Percentiles rank a stretch among this genome's conserved stretches.
phyloP scores from a whole-genome alignment of 2,113 vertebrate genomes.

The Crotalus helleri region DNA sequence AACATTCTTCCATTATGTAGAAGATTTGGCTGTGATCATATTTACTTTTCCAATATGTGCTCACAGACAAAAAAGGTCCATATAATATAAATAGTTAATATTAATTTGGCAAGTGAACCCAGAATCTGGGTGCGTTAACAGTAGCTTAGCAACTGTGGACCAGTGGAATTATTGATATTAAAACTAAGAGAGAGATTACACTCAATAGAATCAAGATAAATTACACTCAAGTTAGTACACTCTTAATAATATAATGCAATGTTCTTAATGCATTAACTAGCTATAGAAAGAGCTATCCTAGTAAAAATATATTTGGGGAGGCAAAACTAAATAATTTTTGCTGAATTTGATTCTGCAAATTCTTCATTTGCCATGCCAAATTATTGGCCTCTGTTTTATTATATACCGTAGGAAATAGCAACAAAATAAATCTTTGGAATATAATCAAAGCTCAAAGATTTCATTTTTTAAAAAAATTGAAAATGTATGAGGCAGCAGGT shows the following conservation, averaged over 20 bases:
- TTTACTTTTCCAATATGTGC: background rate
- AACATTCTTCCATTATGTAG: background rate
- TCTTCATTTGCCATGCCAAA: background rate
- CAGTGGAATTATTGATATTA: background rate
- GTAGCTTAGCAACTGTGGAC: background rate
- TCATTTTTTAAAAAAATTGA: background rate
- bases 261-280: background rate
- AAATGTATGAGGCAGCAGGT: background rate
- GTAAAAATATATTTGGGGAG: background rate
- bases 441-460: accelerated
- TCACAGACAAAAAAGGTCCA: background rate
- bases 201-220: background rate
- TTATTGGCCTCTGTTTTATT: background rate
- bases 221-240: background rate
- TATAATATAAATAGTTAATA: background rate
- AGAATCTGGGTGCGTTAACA: background rate
- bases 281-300: too few species aligned
- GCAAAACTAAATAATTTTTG: background rate
- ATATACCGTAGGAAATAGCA: background rate
- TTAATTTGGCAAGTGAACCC: background rate
- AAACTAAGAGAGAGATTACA: background rate
- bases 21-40: background rate
- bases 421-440: background rate
- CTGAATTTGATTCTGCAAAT: background rate
- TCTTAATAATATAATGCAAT: background rate